Evolutionary conservation across 1,140 invertebrate species (phyloP).

Genomic region (Panonychus citri): DNA sequence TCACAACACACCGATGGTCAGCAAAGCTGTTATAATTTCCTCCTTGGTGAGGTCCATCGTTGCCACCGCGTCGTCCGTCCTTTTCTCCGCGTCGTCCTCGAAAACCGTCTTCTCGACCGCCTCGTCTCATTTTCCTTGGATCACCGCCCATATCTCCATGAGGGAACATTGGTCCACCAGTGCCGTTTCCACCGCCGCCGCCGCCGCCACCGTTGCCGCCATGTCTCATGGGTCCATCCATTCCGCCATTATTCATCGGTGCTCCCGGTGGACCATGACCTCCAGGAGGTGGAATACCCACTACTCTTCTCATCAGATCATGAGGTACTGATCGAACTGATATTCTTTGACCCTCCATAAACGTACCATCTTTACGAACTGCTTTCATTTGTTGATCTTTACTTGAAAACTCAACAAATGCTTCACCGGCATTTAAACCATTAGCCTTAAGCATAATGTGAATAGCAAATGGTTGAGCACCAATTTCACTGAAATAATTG

Average conservation of each 20-base stretch:
- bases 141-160: neutral
- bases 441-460: conserved; percentile 44
- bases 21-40: conserved; percentile 19
- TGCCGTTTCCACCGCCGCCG: neutral
- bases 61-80: conserved; percentile 2
- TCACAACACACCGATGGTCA: conserved; percentile 52
- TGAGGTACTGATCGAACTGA: conserved; percentile 39
- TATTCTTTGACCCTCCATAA: conserved; percentile 32
- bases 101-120: neutral
- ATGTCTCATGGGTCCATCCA: neutral
- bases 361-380: conserved; percentile 38
- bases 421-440: conserved; percentile 47
- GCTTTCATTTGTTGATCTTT: conserved; percentile 41
- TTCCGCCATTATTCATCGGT: neutral
- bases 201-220: neutral
- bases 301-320: conserved; percentile 24
- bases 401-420: conserved; percentile 56
- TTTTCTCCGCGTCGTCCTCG: neutral
- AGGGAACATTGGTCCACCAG: neutral
- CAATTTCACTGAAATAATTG: conserved; percentile 50
- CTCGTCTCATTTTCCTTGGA: neutral
- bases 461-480: conserved; percentile 45
- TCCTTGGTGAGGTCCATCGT: neutral
- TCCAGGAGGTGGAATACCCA: conserved; percentile 8
- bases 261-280: neutral